Conservation (phyloP, 2,113 vertebrate genomes). For the Symphodus melops region DNA sequence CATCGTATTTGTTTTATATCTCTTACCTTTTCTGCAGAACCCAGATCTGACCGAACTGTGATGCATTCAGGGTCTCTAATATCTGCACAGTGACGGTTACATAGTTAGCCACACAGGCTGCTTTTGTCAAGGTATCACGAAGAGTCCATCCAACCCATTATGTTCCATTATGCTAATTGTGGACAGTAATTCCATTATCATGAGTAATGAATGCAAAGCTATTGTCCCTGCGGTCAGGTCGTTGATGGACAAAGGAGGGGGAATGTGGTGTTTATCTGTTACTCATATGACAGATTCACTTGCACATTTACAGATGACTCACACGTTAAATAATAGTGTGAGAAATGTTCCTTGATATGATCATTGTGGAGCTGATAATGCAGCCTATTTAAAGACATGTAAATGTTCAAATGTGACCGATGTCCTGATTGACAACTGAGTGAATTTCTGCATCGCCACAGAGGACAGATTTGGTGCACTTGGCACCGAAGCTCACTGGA, state of each 20-base stretch:
- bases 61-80: conserved; percentile 29
- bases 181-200: conserved; percentile 62
- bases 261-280: conserved; percentile 29
- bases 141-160: conserved; percentile 67
- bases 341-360: conserved; percentile 8
- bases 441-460: not conserved
- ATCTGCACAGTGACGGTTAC: conserved; percentile 23
- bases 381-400: conserved; percentile 23
- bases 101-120: conserved; percentile 39
- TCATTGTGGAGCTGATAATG: conserved; percentile 13
- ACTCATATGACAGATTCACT: conserved; percentile 17
- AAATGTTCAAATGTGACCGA: not conserved
- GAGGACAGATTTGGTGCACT: conserved; percentile 3
- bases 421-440: not conserved
- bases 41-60: conserved; percentile 1
- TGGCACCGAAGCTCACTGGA: conserved; percentile 1
- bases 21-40: not conserved
- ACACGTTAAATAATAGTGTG: conserved; percentile 23
- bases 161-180: conserved; percentile 74
- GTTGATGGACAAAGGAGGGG: conserved; percentile 1
- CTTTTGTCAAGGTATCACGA: conserved; percentile 69
- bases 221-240: conserved; percentile 39
- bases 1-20: not conserved
- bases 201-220: conserved; percentile 59
- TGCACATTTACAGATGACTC: conserved; percentile 51